Evolutionary conservation across 2,888 invertebrate genomes (phyloP).

Genomic region (Anodontia alba): DNA sequence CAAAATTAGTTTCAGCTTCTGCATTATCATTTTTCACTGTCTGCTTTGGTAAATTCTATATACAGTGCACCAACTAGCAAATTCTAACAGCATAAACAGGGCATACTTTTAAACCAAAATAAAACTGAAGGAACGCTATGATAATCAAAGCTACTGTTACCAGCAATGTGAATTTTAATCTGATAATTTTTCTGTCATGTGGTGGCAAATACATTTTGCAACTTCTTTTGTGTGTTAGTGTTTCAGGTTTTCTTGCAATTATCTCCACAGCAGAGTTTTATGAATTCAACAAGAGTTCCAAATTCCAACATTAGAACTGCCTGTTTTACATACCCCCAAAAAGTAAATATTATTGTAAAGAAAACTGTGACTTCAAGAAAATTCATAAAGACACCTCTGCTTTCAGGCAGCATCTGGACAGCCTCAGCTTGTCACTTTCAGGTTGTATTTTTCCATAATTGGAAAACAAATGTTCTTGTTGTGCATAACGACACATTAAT

Average conservation of each 20-base stretch:
- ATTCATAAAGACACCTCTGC: not conserved
- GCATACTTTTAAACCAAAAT: slow-evolving; percentile 18
- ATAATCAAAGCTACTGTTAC: slow-evolving; percentile 1
- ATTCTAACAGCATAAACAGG: not conserved
- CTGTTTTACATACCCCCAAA: not conserved
- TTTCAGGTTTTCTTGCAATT: not conserved
- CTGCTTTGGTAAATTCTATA: too few species aligned
- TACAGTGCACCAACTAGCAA: not conserved
- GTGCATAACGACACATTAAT: too few species aligned
- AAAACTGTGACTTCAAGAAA: not conserved
- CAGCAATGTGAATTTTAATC: slow-evolving; percentile 24
- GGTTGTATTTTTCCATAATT: too few species aligned
- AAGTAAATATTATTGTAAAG: slow-evolving; percentile 7
- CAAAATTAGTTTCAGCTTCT: too few species aligned
- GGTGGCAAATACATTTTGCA: not conserved
- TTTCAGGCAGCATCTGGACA: not conserved
- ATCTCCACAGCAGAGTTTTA: not conserved
- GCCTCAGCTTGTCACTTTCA: too few species aligned
- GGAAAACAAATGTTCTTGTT: too few species aligned
- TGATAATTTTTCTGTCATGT: slow-evolving; percentile 21
- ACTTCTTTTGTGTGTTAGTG: not conserved
- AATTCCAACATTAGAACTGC: not conserved
- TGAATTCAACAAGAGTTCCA: not conserved
- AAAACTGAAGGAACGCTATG: not conserved
- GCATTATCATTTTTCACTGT: too few species aligned